Evolutionary conservation across 2,113 vertebrate species (phyloP).

Genomic region (Pycnonotus jocosus): DNA sequence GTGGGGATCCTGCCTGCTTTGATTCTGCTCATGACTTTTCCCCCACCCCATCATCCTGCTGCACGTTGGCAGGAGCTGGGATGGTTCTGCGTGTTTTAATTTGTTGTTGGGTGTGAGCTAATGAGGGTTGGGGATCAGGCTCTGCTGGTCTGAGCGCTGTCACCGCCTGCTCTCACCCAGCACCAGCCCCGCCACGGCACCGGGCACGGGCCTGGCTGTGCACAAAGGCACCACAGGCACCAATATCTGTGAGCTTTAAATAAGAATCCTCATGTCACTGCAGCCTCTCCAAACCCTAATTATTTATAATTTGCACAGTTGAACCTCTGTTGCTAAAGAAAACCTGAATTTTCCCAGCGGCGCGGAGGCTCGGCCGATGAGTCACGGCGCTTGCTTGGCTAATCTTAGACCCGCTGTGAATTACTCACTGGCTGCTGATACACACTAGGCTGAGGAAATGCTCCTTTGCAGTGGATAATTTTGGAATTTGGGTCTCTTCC

Average conservation of each 20-base stretch:
- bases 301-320: not conserved
- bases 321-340: not conserved
- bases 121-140: not conserved
- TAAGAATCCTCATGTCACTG: not conserved
- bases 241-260: rapidly evolving
- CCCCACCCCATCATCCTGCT: not conserved
- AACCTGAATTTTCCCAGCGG: not conserved
- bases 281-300: not conserved
- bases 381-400: not conserved
- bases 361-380: not conserved
- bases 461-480: not conserved
- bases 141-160: not conserved
- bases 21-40: not conserved
- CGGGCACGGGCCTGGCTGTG: too few species aligned
- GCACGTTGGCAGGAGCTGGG: not conserved
- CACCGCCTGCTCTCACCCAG: not conserved
- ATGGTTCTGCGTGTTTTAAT: not conserved
- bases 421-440: not conserved
- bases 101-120: not conserved
- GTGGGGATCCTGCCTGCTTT: not conserved
- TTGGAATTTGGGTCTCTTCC: not conserved
- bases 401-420: not conserved
- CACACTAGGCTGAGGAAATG: not conserved
- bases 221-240: not conserved
- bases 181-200: too few species aligned